Evolutionary conservation across 2,113 vertebrate genomes (phyloP), one percentile per base, ranked within the genome.

Genomic region (Chaetura pelagica): DNA sequence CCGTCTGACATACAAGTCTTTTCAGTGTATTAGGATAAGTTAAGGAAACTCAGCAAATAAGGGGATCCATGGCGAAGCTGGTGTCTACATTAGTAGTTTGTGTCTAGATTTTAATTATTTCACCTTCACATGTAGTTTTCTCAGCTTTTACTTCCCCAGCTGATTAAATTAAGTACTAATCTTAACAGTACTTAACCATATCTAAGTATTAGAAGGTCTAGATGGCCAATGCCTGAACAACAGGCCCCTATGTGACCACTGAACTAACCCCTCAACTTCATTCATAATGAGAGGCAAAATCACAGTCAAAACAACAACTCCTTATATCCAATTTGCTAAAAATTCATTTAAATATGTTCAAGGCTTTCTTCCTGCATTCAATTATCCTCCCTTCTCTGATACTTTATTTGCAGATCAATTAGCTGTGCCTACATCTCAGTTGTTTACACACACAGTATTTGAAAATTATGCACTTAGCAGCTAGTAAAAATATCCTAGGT

Each of bases 11-110:
- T 24, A 78, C 15, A 22, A 62, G 76, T 58, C 61, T 75, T 2
- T 57, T 62, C 88, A 34, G 64, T 89, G 86, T 95, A 57, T 93
- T 86, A 95, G 4, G 67, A 84, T 85, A 59, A 92, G 69, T 26
- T 76, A 54, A 80, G 48, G 85, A 55, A 75, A 75, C n/a, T 84
- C 73, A 34, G 63, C 91, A 94, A 86, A 89, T 38, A 83, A 71
- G 49, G 62, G 20, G 8, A 87, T 46, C 86, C 3, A 10, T 19
- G 52, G 66, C 73, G 61, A 81, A 87, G n/a, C 52, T 29, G 57
- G 79, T 61, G 73, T 32, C 61, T 80, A 24, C 14, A 9, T 62
- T 17, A 64, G 66, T 30, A 87, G 72, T 42, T 81, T 61, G 0
- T 32, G 61, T 17, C n/a, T 64, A 44, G 9, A 19, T 6, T 29